Percentiles rank a stretch among this genome's conserved stretches.
Conservation (phyloP, 30 jellyfish, hydroid and myxozoan genomes). For the Hydra vulgaris region DNA sequence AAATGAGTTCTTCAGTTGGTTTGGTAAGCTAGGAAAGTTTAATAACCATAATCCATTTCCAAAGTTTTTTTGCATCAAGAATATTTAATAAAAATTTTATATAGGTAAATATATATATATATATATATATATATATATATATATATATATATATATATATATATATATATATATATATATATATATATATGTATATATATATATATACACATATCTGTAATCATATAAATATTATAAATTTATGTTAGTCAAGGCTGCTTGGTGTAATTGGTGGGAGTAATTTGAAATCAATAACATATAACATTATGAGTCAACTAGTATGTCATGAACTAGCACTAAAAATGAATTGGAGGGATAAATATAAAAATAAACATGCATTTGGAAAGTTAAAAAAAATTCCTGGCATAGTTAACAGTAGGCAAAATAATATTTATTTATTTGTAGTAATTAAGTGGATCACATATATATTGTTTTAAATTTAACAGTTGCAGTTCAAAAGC, state of each 20-base stretch:
- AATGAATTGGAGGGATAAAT: neutral
- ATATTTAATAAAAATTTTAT: no score
- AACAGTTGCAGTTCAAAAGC: neutral
- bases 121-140: no score
- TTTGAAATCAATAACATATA: neutral
- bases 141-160: no score
- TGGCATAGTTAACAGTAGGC: neutral
- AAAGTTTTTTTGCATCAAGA: neutral
- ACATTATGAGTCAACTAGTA: neutral
- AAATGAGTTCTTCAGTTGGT: neutral
- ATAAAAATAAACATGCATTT: neutral
- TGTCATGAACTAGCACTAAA: neutral
- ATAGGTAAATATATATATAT: neutral
- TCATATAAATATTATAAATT: neutral
- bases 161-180: no score
- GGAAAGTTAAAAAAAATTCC: neutral
- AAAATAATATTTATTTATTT: no score
- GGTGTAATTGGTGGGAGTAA: neutral
- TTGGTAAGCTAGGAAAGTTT: neutral
- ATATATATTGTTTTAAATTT: neutral
- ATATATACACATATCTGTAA: no score
- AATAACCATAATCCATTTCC: neutral
- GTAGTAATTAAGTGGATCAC: neutral
- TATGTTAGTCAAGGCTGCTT: neutral
- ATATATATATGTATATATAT: no score